A percentile compares a stretch with the other conserved stretches of the same genome.
Conservation (phyloP, 2,888 invertebrate species). For the Oxytorus armatus region DNA sequence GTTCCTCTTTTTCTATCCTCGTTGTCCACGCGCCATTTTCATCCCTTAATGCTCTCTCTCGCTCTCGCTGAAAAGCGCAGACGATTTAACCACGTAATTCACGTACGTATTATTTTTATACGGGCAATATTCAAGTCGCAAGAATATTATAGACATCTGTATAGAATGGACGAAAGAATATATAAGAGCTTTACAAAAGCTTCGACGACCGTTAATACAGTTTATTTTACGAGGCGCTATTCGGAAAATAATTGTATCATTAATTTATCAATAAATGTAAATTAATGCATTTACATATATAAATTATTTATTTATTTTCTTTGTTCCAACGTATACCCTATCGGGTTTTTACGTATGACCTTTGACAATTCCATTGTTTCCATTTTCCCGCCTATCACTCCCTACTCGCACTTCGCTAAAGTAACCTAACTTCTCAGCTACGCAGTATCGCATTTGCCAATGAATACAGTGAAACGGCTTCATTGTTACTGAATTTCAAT, state of each 20-base stretch:
- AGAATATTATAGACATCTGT: conserved; percentile 9
- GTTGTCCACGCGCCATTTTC: conserved; percentile 39
- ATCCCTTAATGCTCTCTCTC: conserved; percentile 17
- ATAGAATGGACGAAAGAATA: background rate
- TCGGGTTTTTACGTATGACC: no score
- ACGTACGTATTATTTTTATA: conserved; percentile 41
- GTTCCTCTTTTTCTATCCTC: conserved; percentile 28
- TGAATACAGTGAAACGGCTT: no score
- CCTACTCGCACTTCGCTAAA: no score
- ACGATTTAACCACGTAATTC: conserved; percentile 41
- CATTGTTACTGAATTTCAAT: no score
- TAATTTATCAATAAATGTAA: background rate
- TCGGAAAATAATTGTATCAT: background rate
- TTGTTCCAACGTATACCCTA: no score
- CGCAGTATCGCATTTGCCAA: no score
- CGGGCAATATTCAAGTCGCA: conserved; percentile 52
- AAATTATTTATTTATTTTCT: no score
- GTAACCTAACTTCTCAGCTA: no score
- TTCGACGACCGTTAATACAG: background rate
- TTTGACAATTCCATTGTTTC: no score
- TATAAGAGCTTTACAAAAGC: background rate
- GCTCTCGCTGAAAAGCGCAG: conserved; percentile 13
- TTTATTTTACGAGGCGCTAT: background rate
- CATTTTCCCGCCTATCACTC: no score
- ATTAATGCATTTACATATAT: no score